These are phyloP conservation scores for Vidua chalybeata DNA, from an alignment of 2,113 vertebrate species.

Conservation along the genomic window DNA sequence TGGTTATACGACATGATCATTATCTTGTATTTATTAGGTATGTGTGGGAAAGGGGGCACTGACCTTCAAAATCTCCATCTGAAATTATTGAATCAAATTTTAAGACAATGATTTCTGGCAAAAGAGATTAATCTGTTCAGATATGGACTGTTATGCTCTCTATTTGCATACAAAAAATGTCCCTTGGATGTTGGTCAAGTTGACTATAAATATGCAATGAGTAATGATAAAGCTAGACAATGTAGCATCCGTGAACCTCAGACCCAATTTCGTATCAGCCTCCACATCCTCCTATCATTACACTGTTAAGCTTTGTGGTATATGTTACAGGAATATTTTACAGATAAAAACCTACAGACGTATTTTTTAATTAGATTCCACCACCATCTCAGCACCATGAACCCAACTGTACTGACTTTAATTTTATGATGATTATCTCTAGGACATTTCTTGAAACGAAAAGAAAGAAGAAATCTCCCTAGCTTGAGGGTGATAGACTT, in stretches of 20 bases:
- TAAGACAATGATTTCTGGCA: not conserved
- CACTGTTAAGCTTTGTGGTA: not conserved
- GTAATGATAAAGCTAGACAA: not conserved
- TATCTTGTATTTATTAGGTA: not conserved
- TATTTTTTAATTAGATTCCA: not conserved
- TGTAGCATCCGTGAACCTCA: not conserved
- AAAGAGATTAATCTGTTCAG: not conserved
- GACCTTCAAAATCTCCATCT: not conserved
- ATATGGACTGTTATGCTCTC: not conserved
- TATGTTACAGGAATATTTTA: not conserved
- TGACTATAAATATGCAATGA: not conserved
- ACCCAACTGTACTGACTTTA: not conserved
- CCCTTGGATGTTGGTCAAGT: not conserved
- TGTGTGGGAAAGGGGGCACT: not conserved
- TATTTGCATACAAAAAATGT: not conserved
- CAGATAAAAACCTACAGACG: not conserved
- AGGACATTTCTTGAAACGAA: not conserved
- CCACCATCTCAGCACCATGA: fast-evolving
- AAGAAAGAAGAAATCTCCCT: not conserved
- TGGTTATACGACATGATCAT: fast-evolving
- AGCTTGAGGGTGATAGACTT: not conserved
- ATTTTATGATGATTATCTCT: not conserved
- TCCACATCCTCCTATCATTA: not conserved
- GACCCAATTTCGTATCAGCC: not conserved
- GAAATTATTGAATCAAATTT: not conserved